Conservation (phyloP, 2,888 invertebrate genomes). For the Scelioninae gen. 2 region DNA sequence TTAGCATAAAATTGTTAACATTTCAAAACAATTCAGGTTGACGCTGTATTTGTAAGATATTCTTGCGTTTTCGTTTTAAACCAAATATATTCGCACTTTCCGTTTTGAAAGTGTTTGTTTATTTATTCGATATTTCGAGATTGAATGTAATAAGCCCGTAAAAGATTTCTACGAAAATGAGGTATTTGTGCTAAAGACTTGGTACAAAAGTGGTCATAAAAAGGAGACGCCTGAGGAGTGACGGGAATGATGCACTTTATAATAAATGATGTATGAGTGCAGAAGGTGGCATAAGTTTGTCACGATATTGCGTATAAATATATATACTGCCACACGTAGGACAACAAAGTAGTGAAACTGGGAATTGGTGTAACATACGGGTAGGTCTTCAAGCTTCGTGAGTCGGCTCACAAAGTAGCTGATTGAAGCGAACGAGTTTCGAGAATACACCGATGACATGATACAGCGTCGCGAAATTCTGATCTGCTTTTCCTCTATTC, state of each 20-base stretch:
- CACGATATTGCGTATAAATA: conserved; percentile 17
- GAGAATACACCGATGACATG: conserved; percentile 33
- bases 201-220: conserved; percentile 54
- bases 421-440: conserved; percentile 59
- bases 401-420: conserved; percentile 59
- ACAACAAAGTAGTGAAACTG: conserved; percentile 26
- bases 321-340: conserved; percentile 15
- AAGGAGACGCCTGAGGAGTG: conserved; percentile 60
- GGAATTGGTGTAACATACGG: conserved; percentile 39
- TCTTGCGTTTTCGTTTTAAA: too few relatives aligned
- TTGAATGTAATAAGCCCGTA: too few relatives aligned
- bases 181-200: conserved; percentile 6
- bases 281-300: conserved; percentile 22
- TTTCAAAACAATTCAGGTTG: too few relatives aligned
- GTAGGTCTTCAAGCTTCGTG: conserved; percentile 27
- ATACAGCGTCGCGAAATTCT: conserved; percentile 5
- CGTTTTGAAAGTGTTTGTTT: too few relatives aligned
- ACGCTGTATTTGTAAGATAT: too few relatives aligned
- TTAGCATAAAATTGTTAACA: too few relatives aligned
- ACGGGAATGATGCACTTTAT: conserved; percentile 60
- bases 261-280: conserved; percentile 46
- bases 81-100: too few relatives aligned
- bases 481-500: neutral
- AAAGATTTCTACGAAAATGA: conserved; percentile 5
- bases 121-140: too few relatives aligned